Evolutionary conservation across 2,888 invertebrate species (phyloP), one percentile per base, ranked within the genome.

Genomic region (Sericinus montela): DNA sequence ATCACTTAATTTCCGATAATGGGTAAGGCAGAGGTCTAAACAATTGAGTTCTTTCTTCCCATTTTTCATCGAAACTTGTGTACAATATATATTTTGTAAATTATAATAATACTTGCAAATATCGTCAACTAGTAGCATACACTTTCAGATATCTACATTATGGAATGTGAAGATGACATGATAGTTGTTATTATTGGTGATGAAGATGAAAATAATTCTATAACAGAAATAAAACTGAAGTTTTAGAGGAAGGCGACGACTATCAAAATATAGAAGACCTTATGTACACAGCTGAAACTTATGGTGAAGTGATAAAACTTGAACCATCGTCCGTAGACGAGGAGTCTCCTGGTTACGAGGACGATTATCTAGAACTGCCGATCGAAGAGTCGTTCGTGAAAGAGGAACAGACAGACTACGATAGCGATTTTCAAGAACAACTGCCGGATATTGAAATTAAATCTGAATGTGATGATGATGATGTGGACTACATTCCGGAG

Each of bases 131-230:
- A n/a, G n/a, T n/a, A n/a, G n/a, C n/a, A n/a, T n/a, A n/a, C n/a
- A 14, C 16, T 46, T 38, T 43, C 37, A 19, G 43, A 36, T 23
- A 40, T 47, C 28, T 40, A 13, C 13, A 35, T 50, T 11, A 67
- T 69, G 66, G 67, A 67, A 23, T 54, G 60, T 4, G 68, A 71
- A 6, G 74, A 73, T 36, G 75, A 73, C 37, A 63, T 67, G 57
- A 56, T 70, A 54, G 55, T 76, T 47, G 63, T 77, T 40, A 69
- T 75, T 37, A 55, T 72, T 11, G 69, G 59, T 3, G 67, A 75
- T 38, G 59, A 60, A 23, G 45, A 52, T 29, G 49, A 52, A 10
- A 65, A 74, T 8, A 39, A 34, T 7, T 29, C 32, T 29, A 56
- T 58, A 47, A 45, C 55, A 19, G 16, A 57, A 43, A 56, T 59